Evolutionary conservation across 2,797 vertebrate genomes (phyloP), one percentile per base, ranked within the genome.

Genomic region (Gambusia yucatana): DNA sequence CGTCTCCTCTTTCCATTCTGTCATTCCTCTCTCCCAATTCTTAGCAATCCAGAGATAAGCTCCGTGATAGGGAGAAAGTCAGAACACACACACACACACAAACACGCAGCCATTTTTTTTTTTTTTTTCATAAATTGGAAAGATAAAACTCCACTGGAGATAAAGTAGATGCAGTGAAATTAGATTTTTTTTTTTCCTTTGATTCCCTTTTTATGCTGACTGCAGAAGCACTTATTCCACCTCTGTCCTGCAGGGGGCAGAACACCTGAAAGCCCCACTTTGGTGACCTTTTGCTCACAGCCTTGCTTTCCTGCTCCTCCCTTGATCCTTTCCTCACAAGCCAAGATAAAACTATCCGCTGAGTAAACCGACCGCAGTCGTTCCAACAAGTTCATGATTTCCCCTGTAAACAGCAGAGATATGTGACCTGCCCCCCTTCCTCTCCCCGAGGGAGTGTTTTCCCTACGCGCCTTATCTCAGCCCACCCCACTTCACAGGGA

Each of bases 1-100:
- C 85, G 43, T 84, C 86, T 93, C 83, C 83, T 88, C 90, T 93
- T 92, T 92, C 91, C 89, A 88, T 92, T 88, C 87, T 88, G 81
- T 86, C 91, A 89, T 89, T 77, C 80, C 85, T 73, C 82, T 74
- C 80, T 47, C 78, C 46, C 85, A 84, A 89, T 93, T 90, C 88
- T 85, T 91, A 50, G 79, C 87, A 82, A 84, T 89, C 87, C 85
- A 78, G 28, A 89, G 85, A 91, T 92, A 87, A 92, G 81, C 90
- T 86, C 81, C 52, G 0, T 71, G 91, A 93, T 90, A 82, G 83
- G 75, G 17, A 81, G 84, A 84, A 92, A 89, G 88, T 88, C 69
- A 85, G 84, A 77, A 47, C 11, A 0, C 57, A 55, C 69, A 77
- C 36, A 52, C 47, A 7, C 28, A 69, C 75, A 73, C 63, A 20